These are phyloP conservation scores for Castor canadensis DNA, from an alignment of 2,113 vertebrate genomes.

Conservation along the genomic window DNA sequence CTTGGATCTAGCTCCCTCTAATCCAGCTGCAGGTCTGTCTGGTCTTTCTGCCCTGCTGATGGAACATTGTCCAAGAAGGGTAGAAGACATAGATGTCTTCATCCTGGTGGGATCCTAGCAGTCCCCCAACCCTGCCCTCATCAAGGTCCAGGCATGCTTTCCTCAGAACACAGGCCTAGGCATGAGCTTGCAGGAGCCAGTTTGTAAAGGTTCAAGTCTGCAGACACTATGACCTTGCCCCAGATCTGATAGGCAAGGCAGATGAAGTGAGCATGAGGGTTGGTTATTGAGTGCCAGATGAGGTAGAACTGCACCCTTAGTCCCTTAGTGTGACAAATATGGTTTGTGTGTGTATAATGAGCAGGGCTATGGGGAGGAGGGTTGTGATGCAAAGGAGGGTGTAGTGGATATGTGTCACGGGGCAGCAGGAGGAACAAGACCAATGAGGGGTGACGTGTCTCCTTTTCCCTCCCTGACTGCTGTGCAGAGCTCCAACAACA, in stretches of 20 bases:
- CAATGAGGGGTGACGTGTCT: neutral
- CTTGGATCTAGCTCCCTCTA: neutral
- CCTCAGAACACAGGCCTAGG: neutral
- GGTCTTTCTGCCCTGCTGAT: neutral
- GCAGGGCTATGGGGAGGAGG: no score
- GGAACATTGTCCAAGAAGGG: neutral
- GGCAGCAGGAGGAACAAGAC: neutral
- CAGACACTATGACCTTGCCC: neutral
- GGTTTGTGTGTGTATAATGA: rapidly evolving
- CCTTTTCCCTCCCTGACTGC: conserved; percentile 31
- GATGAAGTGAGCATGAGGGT: neutral
- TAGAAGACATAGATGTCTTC: neutral
- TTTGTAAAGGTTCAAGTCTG: neutral
- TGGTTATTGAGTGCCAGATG: neutral
- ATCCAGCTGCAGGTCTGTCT: neutral
- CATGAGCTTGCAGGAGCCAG: neutral
- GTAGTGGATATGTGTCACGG: neutral
- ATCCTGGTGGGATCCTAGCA: neutral
- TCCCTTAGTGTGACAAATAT: neutral
- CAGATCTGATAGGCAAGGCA: neutral
- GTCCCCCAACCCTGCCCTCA: neutral
- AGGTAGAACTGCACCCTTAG: neutral
- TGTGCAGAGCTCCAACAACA: conserved; percentile 20
- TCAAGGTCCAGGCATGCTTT: neutral
- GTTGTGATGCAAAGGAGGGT: neutral